Evolutionary conservation across 2,113 vertebrate species (phyloP).

Genomic region (Bufo gargarizans): DNA sequence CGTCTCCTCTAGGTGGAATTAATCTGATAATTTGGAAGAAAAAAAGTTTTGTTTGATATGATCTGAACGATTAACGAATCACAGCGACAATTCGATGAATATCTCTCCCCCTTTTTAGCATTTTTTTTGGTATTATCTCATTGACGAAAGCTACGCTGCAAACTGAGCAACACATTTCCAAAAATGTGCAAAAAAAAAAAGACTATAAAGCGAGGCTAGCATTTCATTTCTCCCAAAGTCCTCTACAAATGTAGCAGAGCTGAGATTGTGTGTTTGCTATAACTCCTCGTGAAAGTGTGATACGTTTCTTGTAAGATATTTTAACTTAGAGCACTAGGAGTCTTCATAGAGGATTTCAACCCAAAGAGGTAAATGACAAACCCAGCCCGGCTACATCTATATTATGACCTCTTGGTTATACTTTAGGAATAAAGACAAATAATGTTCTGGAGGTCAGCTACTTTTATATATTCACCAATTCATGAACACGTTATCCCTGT

Average conservation of each 20-base stretch:
- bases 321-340: not conserved
- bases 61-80: not conserved
- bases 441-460: slow-evolving; percentile 11
- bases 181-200: not conserved
- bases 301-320: not conserved
- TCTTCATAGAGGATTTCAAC: not conserved
- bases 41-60: not conserved
- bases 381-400: not conserved
- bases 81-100: not conserved
- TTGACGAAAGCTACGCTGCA: not conserved
- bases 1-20: slow-evolving; percentile 3
- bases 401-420: not conserved
- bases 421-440: not conserved
- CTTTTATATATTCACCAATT: slow-evolving; percentile 7
- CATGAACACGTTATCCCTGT: slow-evolving; percentile 7
- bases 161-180: not conserved
- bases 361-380: not conserved
- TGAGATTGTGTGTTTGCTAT: not conserved
- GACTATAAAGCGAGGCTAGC: not conserved
- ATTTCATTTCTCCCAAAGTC: not conserved
- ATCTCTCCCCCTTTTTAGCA: not conserved
- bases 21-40: not conserved
- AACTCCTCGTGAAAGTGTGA: not conserved
- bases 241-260: not conserved
- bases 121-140: not conserved